A percentile compares a stretch with the other conserved stretches of the same genome.
phyloP scores from a whole-genome alignment of 2,797 vertebrate genomes.

The Pseudochromis fuscus region DNA sequence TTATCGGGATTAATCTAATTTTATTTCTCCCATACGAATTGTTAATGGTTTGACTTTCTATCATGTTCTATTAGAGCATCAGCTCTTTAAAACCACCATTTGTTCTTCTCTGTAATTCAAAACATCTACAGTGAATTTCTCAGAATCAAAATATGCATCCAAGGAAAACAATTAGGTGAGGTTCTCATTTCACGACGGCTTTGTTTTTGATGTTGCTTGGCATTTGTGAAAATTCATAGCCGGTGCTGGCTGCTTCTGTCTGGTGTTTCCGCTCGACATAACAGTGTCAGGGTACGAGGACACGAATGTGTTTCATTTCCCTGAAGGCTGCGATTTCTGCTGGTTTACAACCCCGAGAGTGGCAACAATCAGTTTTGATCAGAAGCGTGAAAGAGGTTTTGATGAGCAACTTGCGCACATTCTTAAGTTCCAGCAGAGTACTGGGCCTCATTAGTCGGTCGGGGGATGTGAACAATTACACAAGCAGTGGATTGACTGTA shows the following conservation, averaged over 20 bases:
- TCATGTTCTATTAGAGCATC: constrained; percentile 40
- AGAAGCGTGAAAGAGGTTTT: constrained; percentile 66
- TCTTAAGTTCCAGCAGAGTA: constrained; percentile 53
- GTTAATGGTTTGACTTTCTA: constrained; percentile 22
- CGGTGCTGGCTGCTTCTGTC: constrained; percentile 49
- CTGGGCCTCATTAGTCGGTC: constrained; percentile 44
- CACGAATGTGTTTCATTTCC: constrained; percentile 70
- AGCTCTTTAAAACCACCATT: constrained; percentile 40
- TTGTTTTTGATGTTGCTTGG: constrained; percentile 54
- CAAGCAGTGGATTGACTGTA: constrained; percentile 25
- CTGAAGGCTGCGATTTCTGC: constrained; percentile 45
- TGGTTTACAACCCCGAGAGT: constrained; percentile 54
- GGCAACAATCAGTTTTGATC: constrained; percentile 70
- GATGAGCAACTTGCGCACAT: constrained; percentile 62
- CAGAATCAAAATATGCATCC: constrained; percentile 36
- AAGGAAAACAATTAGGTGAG: constrained; percentile 51
- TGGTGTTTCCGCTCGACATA: constrained; percentile 34
- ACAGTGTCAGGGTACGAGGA: constrained; percentile 38
- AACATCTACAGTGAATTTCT: constrained; percentile 54
- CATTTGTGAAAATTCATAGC: constrained; percentile 45
- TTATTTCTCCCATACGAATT: constrained; percentile 43
- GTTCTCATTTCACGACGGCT: constrained; percentile 44
- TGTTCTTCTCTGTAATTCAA: constrained; percentile 56
- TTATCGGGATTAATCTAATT: constrained; percentile 32
- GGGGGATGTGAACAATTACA: constrained; percentile 57